phyloP scores from a whole-genome alignment of 2,797 vertebrate genomes.

The Nothura maculosa region DNA sequence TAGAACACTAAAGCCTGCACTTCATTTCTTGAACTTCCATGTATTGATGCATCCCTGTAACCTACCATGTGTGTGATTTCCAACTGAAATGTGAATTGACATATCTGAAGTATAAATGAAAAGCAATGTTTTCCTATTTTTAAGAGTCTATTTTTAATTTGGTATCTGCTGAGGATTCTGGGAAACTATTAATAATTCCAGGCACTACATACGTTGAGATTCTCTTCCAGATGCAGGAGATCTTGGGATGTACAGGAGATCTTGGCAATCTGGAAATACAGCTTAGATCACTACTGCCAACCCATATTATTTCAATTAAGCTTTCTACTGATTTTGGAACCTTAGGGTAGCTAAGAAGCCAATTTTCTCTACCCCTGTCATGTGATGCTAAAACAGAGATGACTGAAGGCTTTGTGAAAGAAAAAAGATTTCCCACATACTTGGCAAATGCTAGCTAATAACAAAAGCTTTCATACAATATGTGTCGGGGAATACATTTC shows the following conservation, averaged over 20 bases:
- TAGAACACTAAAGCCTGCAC: neutral
- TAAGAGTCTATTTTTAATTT: neutral
- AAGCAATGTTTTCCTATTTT: neutral
- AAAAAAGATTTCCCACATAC: neutral
- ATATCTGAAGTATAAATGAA: neutral
- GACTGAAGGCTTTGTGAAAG: neutral
- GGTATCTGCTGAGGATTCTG: neutral
- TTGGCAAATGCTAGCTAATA: constrained; percentile 10
- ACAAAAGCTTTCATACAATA: neutral
- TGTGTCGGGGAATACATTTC: neutral
- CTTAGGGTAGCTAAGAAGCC: neutral
- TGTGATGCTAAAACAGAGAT: constrained; percentile 17
- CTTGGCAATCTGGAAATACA: neutral
- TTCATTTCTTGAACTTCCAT: neutral
- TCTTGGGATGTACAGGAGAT: neutral
- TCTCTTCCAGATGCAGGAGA: constrained; percentile 7
- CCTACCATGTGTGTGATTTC: neutral
- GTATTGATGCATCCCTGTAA: neutral
- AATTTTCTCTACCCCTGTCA: neutral
- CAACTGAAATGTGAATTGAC: neutral
- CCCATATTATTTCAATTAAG: constrained; percentile 22
- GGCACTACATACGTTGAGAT: neutral
- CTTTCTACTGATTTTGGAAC: constrained; percentile 32
- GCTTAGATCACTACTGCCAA: constrained; percentile 7
- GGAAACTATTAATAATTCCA: neutral